Conservation (phyloP, 2,113 vertebrate species). For the Euleptes europaea region DNA sequence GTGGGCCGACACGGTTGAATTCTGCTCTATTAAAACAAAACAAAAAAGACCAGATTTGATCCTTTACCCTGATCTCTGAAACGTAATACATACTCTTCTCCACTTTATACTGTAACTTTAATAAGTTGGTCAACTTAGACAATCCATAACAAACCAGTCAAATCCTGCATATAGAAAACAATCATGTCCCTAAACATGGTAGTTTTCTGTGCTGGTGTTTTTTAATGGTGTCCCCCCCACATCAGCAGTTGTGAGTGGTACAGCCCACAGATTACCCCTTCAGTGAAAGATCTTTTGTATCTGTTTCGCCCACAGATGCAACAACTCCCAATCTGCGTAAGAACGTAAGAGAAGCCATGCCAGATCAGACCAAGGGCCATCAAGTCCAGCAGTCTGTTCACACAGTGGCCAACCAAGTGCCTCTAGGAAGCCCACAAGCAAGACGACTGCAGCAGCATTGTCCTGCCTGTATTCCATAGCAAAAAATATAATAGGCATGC, state of each 20-base stretch:
- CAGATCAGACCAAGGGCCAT: no score
- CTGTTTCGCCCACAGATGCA: neutral
- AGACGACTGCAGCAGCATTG: no score
- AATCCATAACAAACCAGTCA: neutral
- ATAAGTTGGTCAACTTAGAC: neutral
- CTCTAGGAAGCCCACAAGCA: no score
- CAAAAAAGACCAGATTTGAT: neutral
- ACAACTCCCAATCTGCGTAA: neutral
- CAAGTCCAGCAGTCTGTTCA: no score
- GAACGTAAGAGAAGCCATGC: no score
- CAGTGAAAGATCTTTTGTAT: neutral
- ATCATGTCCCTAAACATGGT: neutral
- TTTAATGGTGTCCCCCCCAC: neutral
- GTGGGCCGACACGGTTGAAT: neutral
- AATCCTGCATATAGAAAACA: neutral
- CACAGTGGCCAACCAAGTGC: no score
- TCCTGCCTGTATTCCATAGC: no score
- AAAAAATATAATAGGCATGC: no score
- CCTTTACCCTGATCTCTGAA: neutral
- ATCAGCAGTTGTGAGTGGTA: neutral
- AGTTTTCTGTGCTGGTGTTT: neutral
- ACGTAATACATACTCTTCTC: neutral
- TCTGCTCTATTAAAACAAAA: slow-evolving; percentile 5
- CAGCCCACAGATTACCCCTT: neutral
- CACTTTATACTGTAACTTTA: no score